phyloP scores from a whole-genome alignment of 1,140 invertebrate species.

The Drosophila cardini region DNA sequence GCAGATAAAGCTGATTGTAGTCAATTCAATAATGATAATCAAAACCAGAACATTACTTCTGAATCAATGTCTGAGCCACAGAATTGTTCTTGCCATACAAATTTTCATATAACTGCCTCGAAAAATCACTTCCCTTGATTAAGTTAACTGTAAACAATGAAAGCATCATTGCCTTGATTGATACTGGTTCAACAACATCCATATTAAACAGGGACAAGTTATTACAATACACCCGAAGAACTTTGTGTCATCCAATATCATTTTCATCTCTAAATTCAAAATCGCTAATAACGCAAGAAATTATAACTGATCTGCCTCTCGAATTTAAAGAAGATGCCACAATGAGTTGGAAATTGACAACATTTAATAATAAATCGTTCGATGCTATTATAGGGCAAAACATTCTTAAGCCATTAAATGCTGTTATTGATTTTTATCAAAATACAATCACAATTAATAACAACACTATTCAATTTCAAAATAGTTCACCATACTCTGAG shows the following conservation, averaged over 20 bases:
- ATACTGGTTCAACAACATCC: conserved; percentile 17
- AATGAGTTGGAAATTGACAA: conserved; percentile 20
- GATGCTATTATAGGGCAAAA: conserved; percentile 23
- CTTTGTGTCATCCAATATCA: too few relatives aligned
- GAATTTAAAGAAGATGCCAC: conserved; percentile 18
- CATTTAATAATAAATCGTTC: conserved; percentile 26
- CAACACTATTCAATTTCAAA: conserved; percentile 42
- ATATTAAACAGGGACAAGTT: conserved; percentile 22
- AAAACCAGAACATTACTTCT: conserved; percentile 12
- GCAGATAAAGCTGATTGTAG: conserved; percentile 12
- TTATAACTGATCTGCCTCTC: conserved; percentile 13
- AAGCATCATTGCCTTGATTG: conserved; percentile 34
- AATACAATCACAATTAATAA: conserved; percentile 47
- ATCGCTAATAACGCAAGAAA: conserved; percentile 15
- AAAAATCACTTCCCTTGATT: conserved; percentile 38
- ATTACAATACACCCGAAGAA: conserved; percentile 1
- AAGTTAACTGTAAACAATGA: conserved; percentile 40
- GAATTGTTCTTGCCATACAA: conserved; percentile 27
- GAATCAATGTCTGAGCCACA: conserved; percentile 28
- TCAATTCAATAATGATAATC: conserved; percentile 25
- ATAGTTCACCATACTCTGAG: conserved; percentile 42
- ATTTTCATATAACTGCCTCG: conserved; percentile 25
- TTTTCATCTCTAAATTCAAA: conserved; percentile 5
- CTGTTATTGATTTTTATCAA: conserved; percentile 39
- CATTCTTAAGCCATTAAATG: conserved; percentile 29